Percentiles rank a stretch among this genome's conserved stretches.
Evolutionary conservation across 2,113 vertebrate species (phyloP).

Genomic region (Chaenogobius annularis): DNA sequence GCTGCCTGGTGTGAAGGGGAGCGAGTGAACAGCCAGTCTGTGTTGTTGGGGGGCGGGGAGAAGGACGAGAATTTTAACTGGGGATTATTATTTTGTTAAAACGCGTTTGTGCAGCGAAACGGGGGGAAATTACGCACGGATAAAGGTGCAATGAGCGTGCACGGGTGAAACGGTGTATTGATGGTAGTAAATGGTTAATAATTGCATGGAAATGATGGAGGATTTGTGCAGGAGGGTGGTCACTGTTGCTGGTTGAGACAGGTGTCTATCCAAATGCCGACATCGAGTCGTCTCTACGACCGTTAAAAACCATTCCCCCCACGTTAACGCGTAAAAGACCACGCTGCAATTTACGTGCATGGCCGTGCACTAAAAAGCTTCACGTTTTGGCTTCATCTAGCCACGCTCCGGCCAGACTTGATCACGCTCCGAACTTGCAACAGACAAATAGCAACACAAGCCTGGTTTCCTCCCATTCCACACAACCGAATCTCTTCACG

Average conservation of each 20-base stretch:
- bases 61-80: constrained; percentile 23
- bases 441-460: constrained; percentile 68
- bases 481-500: constrained; percentile 8
- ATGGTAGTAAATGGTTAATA: neutral
- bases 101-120: constrained; percentile 38
- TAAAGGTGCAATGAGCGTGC: neutral
- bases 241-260: constrained; percentile 69
- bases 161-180: neutral
- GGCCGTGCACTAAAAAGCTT: too few species aligned
- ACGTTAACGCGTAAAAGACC: neutral
- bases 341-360: neutral
- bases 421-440: constrained; percentile 59
- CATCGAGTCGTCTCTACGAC: constrained; percentile 2
- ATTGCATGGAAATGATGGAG: neutral
- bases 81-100: neutral
- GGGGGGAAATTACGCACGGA: constrained; percentile 27
- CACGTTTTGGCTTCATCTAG: neutral
- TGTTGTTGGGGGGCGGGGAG: constrained; percentile 53
- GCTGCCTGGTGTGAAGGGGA: constrained; percentile 10
- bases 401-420: constrained; percentile 14
- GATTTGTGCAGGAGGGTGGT: constrained; percentile 27
- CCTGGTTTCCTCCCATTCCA: constrained; percentile 28
- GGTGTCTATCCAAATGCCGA: constrained; percentile 55
- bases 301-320: neutral
- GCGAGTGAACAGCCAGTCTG: constrained; percentile 36